phyloP scores from a whole-genome alignment of 1,140 invertebrate genomes.

The Macrosteles quadrilineatus region DNA sequence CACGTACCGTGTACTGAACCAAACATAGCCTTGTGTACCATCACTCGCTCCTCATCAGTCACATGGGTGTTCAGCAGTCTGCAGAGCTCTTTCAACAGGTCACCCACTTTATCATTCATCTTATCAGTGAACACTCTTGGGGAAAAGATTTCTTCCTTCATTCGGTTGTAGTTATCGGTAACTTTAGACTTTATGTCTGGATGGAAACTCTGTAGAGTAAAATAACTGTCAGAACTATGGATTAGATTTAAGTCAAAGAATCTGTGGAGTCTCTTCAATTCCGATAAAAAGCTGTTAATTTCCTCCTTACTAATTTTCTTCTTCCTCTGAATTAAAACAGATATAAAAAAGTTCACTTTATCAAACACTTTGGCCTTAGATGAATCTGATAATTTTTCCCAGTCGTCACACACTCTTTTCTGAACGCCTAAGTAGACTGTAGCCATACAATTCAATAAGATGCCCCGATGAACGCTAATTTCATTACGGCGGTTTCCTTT shows the following conservation, averaged over 20 bases:
- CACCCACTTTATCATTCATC: neutral
- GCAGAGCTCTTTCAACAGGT: neutral
- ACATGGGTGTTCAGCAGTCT: neutral
- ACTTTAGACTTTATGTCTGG: neutral
- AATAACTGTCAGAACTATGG: conserved; percentile 13
- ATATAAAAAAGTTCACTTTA: conserved; percentile 26
- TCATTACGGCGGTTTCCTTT: conserved; percentile 15
- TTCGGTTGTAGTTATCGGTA: neutral
- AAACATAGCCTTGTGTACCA: neutral
- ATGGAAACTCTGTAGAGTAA: neutral
- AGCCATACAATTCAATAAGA: conserved; percentile 3
- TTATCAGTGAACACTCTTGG: neutral
- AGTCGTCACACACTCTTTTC: neutral
- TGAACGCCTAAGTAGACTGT: neutral
- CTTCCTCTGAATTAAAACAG: conserved; percentile 23
- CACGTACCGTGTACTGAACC: neutral
- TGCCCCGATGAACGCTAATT: conserved; percentile 2
- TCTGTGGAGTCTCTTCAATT: conserved; percentile 34
- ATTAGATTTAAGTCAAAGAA: conserved; percentile 29
- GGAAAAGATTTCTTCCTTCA: conserved; percentile 20
- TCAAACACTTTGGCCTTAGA: neutral
- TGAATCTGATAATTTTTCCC: conserved; percentile 1
- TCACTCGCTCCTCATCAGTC: neutral
- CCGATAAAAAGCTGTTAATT: conserved; percentile 32
- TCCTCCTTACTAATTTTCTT: conserved; percentile 31